Conservation (phyloP, 1,140 invertebrate species). For the Homalodisca vitripennis region DNA sequence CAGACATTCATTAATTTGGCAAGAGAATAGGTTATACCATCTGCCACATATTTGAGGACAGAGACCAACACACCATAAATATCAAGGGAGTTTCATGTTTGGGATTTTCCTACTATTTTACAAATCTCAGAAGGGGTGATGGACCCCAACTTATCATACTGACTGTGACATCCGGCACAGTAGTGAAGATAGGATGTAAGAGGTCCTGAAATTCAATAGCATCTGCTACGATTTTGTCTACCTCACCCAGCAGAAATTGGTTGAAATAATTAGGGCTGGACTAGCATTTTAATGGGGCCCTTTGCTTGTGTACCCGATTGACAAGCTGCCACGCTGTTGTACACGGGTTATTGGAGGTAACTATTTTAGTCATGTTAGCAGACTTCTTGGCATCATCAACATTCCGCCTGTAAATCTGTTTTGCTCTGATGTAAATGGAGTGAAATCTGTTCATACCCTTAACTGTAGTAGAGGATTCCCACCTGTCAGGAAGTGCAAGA, state of each 20-base stretch:
- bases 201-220: background rate
- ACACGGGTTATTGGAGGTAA: background rate
- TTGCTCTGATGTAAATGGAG: background rate
- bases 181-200: background rate
- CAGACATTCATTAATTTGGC: background rate
- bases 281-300: background rate
- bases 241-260: background rate
- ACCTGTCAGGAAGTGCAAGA: background rate
- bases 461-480: background rate
- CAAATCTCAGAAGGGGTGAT: background rate
- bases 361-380: background rate
- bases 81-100: background rate
- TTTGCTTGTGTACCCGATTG: background rate
- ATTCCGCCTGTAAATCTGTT: background rate
- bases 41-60: conserved; percentile 2
- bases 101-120: background rate
- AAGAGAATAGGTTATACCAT: background rate
- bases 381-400: background rate
- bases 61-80: background rate
- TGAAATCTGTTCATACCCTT: background rate
- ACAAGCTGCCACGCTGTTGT: background rate
- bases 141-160: background rate
- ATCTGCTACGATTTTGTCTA: background rate
- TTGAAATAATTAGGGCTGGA: conserved; percentile 14
- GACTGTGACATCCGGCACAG: background rate